Evolutionary conservation across 2,888 invertebrate species (phyloP).

Genomic region (Marasmarcha lunaedactyla): DNA sequence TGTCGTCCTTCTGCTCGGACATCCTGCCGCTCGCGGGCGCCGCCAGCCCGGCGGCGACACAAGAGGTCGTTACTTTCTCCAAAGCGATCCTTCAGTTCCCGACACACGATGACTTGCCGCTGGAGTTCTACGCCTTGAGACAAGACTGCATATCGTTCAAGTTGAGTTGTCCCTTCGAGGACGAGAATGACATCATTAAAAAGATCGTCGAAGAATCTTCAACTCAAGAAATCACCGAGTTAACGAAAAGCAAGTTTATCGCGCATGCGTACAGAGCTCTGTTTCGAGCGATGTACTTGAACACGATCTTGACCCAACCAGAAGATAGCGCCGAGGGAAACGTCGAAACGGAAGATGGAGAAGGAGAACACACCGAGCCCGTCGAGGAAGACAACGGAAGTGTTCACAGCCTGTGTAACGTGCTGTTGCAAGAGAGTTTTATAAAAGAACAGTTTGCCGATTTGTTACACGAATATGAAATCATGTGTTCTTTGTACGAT

Average conservation of each 20-base stretch:
- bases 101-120: slow-evolving; percentile 2
- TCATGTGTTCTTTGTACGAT: slow-evolving; percentile 29
- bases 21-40: slow-evolving; percentile 14
- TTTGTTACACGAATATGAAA: slow-evolving; percentile 25
- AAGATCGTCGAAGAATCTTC: slow-evolving; percentile 17
- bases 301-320: background rate
- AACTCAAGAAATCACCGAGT: slow-evolving; percentile 13
- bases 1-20: slow-evolving; percentile 26
- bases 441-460: slow-evolving; percentile 20
- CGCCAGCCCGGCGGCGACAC: background rate
- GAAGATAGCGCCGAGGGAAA: background rate
- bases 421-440: slow-evolving; percentile 19
- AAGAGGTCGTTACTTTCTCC: background rate
- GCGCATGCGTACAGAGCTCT: slow-evolving; percentile 15
- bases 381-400: slow-evolving; percentile 1
- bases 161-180: slow-evolving; percentile 32
- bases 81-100: slow-evolving; percentile 10
- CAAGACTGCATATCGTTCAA: slow-evolving; percentile 25
- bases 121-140: slow-evolving; percentile 24
- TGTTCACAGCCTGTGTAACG: slow-evolving; percentile 8
- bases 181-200: slow-evolving; percentile 21
- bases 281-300: background rate
- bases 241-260: slow-evolving; percentile 21
- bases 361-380: background rate
- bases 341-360: background rate